Conservation (phyloP, 2,113 vertebrate genomes). For the Heliornis fulica region DNA sequence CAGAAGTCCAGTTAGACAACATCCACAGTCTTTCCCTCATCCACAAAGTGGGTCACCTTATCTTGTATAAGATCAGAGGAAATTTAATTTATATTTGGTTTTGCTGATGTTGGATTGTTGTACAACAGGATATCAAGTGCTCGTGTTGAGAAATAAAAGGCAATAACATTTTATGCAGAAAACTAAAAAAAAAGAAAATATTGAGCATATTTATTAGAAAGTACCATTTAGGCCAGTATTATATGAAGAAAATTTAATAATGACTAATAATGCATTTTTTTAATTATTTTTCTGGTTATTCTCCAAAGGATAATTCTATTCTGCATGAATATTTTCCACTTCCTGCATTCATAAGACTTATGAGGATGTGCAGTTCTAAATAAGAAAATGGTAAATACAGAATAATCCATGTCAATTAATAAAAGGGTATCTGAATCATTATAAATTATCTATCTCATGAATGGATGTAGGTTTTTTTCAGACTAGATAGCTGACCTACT, state of each 20-base stretch:
- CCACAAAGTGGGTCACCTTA: too few species aligned
- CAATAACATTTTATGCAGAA: neutral
- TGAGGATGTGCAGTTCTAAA: neutral
- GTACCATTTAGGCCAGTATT: neutral
- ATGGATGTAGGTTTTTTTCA: neutral
- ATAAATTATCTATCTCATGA: neutral
- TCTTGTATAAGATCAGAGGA: neutral
- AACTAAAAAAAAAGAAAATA: neutral
- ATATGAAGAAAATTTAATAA: neutral
- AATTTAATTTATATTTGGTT: neutral
- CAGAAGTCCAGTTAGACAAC: too few species aligned
- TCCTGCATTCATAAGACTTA: neutral
- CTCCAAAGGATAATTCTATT: neutral
- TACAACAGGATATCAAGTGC: neutral
- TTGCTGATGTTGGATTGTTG: neutral
- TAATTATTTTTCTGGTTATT: neutral
- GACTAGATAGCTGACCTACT: neutral
- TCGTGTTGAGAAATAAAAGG: neutral
- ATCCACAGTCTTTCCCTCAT: too few species aligned
- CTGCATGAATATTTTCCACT: neutral
- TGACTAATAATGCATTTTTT: neutral
- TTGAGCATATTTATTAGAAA: neutral
- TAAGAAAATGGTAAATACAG: neutral
- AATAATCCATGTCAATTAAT: neutral
- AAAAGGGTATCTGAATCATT: neutral